phyloP scores from a whole-genome alignment of 2,797 vertebrate genomes.

The Coracias cyanogaster region DNA sequence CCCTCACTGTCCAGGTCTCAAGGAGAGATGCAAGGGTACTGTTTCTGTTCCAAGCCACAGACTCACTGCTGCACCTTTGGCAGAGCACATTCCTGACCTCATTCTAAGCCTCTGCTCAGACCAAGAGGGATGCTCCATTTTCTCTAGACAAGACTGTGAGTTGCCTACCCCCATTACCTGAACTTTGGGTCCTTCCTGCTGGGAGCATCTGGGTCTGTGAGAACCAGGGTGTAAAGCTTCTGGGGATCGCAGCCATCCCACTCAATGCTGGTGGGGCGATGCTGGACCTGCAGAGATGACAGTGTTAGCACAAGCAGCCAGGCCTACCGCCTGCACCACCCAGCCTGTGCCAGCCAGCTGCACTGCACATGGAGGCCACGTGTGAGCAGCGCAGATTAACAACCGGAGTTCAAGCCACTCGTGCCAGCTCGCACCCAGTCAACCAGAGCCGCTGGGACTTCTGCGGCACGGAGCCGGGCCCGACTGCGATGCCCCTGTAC shows the following conservation, averaged over 20 bases:
- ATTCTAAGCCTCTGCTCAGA: neutral
- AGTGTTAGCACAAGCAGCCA: neutral
- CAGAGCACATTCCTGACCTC: fast-evolving
- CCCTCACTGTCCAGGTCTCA: neutral
- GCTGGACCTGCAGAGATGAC: conserved; percentile 10
- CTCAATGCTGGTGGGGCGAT: conserved; percentile 84
- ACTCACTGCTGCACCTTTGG: neutral
- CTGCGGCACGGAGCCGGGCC: neutral
- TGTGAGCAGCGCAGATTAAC: fast-evolving
- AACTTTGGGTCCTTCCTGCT: conserved; percentile 91
- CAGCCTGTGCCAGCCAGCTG: neutral
- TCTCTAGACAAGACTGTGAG: fast-evolving
- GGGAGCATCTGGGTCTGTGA: conserved; percentile 95
- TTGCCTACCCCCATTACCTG: conserved; percentile 73
- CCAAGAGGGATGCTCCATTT: neutral
- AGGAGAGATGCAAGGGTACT: neutral
- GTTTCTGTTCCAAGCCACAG: neutral
- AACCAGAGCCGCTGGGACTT: fast-evolving
- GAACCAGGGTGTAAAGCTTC: conserved; percentile 91
- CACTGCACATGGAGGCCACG: fast-evolving
- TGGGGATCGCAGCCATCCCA: conserved; percentile 89
- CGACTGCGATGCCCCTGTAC: fast-evolving
- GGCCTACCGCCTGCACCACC: neutral
- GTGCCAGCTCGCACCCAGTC: neutral
- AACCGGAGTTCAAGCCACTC: neutral